Conservation (phyloP, 1,140 invertebrate species). For the Bombus consobrinus region DNA sequence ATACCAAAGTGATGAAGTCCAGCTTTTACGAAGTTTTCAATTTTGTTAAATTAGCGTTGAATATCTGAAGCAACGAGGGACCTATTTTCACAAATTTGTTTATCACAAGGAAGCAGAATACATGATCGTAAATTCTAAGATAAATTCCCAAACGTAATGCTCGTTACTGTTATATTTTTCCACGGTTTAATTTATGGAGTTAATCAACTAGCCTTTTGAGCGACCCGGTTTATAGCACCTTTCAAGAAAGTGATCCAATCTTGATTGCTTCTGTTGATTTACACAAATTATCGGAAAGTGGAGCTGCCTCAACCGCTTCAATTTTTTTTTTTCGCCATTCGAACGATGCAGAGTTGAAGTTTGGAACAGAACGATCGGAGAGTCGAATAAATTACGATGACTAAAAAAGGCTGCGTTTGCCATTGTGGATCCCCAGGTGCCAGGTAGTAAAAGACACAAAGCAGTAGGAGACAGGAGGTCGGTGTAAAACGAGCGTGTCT, state of each 20-base stretch:
- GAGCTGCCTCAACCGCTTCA: too few relatives aligned
- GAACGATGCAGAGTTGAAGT: too few relatives aligned
- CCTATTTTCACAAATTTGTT: too few relatives aligned
- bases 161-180: background rate
- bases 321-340: background rate
- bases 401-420: slow-evolving; percentile 35
- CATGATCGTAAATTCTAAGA: too few relatives aligned
- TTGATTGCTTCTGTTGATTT: background rate
- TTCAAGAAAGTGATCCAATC: background rate
- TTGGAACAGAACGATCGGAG: too few relatives aligned
- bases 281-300: background rate
- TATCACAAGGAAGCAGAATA: background rate
- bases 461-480: slow-evolving; percentile 19
- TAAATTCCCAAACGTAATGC: background rate
- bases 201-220: background rate
- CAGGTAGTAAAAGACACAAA: slow-evolving; percentile 4
- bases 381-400: background rate
- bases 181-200: too few relatives aligned
- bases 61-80: background rate
- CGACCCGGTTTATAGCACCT: background rate
- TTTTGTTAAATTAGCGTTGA: background rate
- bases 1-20: background rate
- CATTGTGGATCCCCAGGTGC: background rate
- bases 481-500: slow-evolving; percentile 20
- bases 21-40: background rate